phyloP scores from a whole-genome alignment of 2,113 vertebrate genomes.

The Malaclemys terrapin region DNA sequence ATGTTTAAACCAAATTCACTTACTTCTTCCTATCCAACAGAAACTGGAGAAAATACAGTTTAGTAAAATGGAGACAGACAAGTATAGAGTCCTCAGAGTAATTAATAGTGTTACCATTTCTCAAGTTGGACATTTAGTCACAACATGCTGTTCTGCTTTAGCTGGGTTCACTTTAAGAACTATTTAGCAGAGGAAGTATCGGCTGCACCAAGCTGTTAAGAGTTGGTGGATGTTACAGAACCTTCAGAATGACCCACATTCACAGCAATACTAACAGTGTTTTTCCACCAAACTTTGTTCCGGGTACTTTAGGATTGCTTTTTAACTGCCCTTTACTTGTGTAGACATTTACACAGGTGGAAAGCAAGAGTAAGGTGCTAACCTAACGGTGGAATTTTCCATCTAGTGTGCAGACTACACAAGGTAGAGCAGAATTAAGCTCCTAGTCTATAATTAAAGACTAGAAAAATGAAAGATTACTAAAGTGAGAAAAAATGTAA shows the following conservation, averaged over 20 bases:
- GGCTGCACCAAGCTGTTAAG: not conserved
- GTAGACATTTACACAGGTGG: not conserved
- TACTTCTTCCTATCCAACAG: not conserved
- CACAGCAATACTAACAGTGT: not conserved
- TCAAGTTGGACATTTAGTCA: not conserved
- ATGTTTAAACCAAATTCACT: not conserved
- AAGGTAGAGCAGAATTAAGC: not conserved
- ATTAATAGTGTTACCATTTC: not conserved
- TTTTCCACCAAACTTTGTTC: not conserved
- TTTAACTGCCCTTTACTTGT: not conserved
- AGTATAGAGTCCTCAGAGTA: not conserved
- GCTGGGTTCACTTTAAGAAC: not conserved
- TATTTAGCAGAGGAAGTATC: not conserved
- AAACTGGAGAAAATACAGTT: not conserved
- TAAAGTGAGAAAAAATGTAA: not conserved
- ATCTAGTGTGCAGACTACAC: not conserved
- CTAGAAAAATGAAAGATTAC: not conserved
- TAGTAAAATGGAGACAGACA: not conserved
- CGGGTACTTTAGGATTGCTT: not conserved
- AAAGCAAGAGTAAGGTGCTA: not conserved
- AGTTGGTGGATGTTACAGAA: not conserved
- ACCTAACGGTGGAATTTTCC: constrained; percentile 19
- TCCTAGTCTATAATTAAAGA: not conserved
- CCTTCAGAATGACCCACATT: not conserved
- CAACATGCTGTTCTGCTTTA: not conserved